phyloP scores from a whole-genome alignment of 2,797 vertebrate genomes.

The Microcaecilia unicolor region DNA sequence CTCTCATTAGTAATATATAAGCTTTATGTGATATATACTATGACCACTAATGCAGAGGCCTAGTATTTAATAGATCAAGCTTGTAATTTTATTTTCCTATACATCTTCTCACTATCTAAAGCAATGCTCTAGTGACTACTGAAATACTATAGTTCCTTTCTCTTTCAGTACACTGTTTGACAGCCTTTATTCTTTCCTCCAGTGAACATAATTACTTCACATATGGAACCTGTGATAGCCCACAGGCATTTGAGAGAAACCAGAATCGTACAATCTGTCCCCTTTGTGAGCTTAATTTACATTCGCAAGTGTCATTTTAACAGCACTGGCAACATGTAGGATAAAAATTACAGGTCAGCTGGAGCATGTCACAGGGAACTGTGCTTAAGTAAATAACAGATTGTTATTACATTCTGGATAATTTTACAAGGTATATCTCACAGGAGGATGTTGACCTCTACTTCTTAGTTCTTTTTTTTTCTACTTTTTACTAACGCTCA shows the following conservation, averaged over 20 bases:
- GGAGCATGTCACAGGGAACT: slow-evolving; percentile 48
- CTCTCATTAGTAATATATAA: slow-evolving; percentile 33
- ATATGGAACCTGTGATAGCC: slow-evolving; percentile 76
- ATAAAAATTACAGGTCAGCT: slow-evolving; percentile 63
- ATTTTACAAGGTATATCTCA: slow-evolving; percentile 54
- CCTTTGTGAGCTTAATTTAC: slow-evolving; percentile 66
- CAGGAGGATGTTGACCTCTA: slow-evolving; percentile 48
- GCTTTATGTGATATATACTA: slow-evolving; percentile 34
- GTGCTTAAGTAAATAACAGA: slow-evolving; percentile 61
- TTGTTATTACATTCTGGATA: slow-evolving; percentile 53
- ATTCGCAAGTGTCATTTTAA: slow-evolving; percentile 68
- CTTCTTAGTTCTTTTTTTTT: slow-evolving; percentile 49
- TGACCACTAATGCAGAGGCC: slow-evolving; percentile 38
- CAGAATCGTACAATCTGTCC: slow-evolving; percentile 71
- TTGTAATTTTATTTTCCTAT: slow-evolving; percentile 53
- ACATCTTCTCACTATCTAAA: slow-evolving; percentile 52
- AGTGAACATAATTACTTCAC: slow-evolving; percentile 78
- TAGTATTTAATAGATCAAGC: slow-evolving; percentile 47
- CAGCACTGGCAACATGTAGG: slow-evolving; percentile 54
- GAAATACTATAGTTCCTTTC: slow-evolving; percentile 67
- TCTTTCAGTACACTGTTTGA: slow-evolving; percentile 64
- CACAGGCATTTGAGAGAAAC: slow-evolving; percentile 67
- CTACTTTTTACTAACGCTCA: slow-evolving; percentile 31
- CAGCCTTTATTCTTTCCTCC: slow-evolving; percentile 78
- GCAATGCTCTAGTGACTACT: slow-evolving; percentile 57